Conservation (phyloP, 2,113 vertebrate genomes). For the Hemiprocne comata region DNA sequence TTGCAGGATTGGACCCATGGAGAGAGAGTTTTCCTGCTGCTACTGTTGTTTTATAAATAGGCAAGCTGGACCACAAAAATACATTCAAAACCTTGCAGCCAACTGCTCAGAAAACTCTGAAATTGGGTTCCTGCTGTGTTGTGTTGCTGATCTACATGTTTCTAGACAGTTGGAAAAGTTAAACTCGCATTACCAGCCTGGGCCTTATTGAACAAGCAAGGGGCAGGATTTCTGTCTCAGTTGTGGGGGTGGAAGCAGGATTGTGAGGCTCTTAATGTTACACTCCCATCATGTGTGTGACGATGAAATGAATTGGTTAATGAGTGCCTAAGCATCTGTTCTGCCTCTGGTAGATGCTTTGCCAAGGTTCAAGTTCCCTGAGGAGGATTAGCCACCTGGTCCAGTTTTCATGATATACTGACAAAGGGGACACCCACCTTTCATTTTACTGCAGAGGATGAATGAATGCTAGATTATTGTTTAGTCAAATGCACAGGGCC, state of each 20-base stretch:
- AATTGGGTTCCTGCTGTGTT: not conserved
- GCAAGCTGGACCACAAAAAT: not conserved
- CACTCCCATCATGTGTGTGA: conserved; percentile 22
- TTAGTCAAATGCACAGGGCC: not conserved
- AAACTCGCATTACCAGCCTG: not conserved
- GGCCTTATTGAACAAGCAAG: not conserved
- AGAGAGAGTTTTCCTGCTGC: not conserved
- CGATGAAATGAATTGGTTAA: conserved; percentile 65
- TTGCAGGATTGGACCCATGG: not conserved
- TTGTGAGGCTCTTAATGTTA: conserved; percentile 36
- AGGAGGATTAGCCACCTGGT: conserved; percentile 73
- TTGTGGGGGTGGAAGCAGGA: not conserved
- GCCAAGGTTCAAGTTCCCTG: conserved; percentile 65
- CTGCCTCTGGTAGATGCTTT: conserved; percentile 54
- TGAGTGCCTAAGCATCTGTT: conserved; percentile 68
- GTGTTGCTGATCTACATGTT: not conserved
- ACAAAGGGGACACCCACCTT: conserved; percentile 66
- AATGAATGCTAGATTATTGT: not conserved
- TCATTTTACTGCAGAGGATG: not conserved
- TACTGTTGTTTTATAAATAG: not conserved
- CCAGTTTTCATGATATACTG: conserved; percentile 47
- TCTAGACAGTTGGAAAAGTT: not conserved
- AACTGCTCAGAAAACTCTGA: not conserved
- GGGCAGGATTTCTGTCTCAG: not conserved
- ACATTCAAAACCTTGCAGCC: not conserved